Evolutionary conservation across 2,113 vertebrate genomes (phyloP).

Genomic region (Callaeas wilsoni): DNA sequence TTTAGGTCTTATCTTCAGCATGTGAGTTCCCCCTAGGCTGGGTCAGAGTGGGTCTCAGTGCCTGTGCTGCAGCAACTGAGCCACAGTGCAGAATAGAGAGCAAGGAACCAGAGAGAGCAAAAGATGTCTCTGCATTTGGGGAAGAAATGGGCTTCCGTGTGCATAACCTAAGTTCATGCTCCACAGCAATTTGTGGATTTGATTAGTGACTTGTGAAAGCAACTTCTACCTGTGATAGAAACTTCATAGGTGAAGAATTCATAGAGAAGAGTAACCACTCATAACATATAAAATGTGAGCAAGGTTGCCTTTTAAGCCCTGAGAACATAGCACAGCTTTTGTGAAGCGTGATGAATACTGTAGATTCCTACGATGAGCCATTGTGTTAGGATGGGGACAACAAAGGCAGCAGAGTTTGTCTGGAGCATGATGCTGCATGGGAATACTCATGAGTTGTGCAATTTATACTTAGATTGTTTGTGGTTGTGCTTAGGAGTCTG

Average conservation of each 20-base stretch:
- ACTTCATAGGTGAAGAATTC: background rate
- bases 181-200: background rate
- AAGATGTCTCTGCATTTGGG: background rate
- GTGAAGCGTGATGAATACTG: background rate
- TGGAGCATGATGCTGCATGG: background rate
- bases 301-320: background rate
- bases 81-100: background rate
- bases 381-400: background rate
- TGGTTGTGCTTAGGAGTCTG: background rate
- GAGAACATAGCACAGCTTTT: background rate
- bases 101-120: background rate
- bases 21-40: background rate
- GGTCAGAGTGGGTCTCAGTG: background rate
- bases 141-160: background rate
- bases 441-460: background rate
- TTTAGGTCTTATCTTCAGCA: background rate
- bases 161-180: background rate
- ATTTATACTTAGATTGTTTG: background rate
- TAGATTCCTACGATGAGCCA: background rate
- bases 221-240: background rate
- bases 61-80: background rate
- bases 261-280: background rate
- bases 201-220: background rate
- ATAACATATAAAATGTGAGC: background rate
- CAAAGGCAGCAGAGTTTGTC: background rate